Percentiles rank a stretch among this genome's conserved stretches.
These are phyloP conservation scores for Silurus aristotelis DNA, from an alignment of 2,797 vertebrate species.

Conservation along the genomic window DNA sequence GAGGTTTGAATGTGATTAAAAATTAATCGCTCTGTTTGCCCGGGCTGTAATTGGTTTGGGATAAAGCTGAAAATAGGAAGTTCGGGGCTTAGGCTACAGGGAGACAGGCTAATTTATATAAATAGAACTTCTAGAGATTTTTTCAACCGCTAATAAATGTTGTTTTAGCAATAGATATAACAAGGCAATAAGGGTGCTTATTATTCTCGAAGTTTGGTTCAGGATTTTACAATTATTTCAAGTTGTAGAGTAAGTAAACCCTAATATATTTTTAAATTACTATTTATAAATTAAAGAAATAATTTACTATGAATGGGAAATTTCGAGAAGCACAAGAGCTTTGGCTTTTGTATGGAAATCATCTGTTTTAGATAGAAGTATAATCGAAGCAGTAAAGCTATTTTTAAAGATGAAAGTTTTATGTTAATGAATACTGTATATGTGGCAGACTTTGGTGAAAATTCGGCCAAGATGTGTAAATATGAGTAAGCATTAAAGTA, in stretches of 20 bases:
- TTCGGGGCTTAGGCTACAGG: constrained; percentile 50
- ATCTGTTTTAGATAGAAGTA: background rate
- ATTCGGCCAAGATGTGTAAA: background rate
- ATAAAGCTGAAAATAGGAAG: constrained; percentile 51
- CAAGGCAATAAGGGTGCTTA: constrained; percentile 8
- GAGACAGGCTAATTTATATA: constrained; percentile 49
- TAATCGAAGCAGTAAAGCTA: background rate
- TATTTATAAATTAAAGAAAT: background rate
- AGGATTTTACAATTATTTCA: background rate
- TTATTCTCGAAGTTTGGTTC: constrained; percentile 12
- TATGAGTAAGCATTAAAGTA: background rate
- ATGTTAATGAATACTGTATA: background rate
- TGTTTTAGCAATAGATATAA: constrained; percentile 33
- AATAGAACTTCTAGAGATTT: constrained; percentile 43
- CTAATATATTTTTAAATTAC: background rate
- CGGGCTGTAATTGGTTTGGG: constrained; percentile 59
- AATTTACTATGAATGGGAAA: background rate
- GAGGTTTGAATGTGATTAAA: constrained; percentile 61
- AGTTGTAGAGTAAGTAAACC: background rate
- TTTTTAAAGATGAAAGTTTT: background rate
- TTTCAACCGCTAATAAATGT: constrained; percentile 43
- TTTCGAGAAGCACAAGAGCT: too few relatives aligned
- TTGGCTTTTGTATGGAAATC: background rate
- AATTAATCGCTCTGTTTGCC: constrained; percentile 55
- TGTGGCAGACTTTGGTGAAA: background rate